phyloP scores from a whole-genome alignment of 2,113 vertebrate species.

The Grammomys dolichurus region DNA sequence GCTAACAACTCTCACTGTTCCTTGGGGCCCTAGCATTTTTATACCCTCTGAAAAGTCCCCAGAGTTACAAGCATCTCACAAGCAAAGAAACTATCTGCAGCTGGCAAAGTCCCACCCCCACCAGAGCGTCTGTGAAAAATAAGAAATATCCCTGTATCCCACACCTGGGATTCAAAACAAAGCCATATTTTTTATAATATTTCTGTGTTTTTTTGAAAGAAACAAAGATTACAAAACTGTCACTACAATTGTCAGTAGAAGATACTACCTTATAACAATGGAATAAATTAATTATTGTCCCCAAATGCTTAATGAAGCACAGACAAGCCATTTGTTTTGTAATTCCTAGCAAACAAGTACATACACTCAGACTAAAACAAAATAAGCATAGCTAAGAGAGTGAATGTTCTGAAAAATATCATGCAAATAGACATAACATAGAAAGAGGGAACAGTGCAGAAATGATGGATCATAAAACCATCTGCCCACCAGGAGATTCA shows the following conservation, averaged over 20 bases:
- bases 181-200: no score
- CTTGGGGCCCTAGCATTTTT: no score
- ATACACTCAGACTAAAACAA: not conserved
- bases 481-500: not conserved
- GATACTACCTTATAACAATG: not conserved
- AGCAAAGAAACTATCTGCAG: no score
- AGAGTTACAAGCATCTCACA: no score
- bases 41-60: no score
- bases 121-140: no score
- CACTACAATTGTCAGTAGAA: not conserved
- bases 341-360: conserved; percentile 1
- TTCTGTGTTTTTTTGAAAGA: no score
- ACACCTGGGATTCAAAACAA: no score
- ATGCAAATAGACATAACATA: not conserved
- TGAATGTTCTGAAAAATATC: not conserved
- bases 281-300: not conserved
- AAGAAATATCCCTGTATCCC: no score
- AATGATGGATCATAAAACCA: not conserved
- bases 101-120: no score
- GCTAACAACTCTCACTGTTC: no score
- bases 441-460: not conserved
- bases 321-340: not conserved
- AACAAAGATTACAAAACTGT: no score
- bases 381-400: conserved; percentile 4
- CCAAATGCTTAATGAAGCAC: conserved; percentile 33